Base-by-base conservation (phyloP, 92 coral and sea anemone species). In the Umimayanthus chanpuru region DNA sequence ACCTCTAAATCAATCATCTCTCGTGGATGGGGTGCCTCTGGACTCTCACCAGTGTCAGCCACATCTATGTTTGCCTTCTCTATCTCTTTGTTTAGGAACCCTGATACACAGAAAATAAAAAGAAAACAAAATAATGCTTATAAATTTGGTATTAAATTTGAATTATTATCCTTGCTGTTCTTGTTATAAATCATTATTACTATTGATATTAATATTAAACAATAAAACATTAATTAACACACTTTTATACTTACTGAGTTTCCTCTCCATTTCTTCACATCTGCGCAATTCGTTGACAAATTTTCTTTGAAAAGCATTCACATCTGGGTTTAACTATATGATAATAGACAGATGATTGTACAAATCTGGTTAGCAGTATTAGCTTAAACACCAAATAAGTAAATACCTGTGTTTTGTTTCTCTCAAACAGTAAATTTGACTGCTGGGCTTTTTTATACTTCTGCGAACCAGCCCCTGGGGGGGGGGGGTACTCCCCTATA, bases 1-100 rank as follows among this genome's bases (percentile, higher is more conserved):
- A 97, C 99, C 97, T 97, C 99, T 58, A 97, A 92, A 77, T 97
- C 99, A 90, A 97, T 97, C 99, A 97, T 97, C 86, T 97, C 99
- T 61, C 99, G 82, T 43, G 99, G 99, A 72, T 97, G 98, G 30
- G 99, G 99, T 7, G 99, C 99, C 55, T 96, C 95, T 29, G 99
- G 98, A 84, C 92, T 97, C 89, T 95, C 96, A 47, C 98, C 97
- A 58, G 91, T 91, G 84, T 90, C 95, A 7, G 80, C 92, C 76
- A 95, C 88, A 73, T 91, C 92, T 38, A 97, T 95, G 70, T 91
- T 96, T 85, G 97, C 98, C 76, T 92, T 95, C 75, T 93, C 98
- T 68, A 97, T 95, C 89, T 97, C 99, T 87, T 97, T 97, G 74
- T 90, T 92, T 55, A 97, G 81, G 92, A 97, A 97, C 64, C 99